Conservation (phyloP, 2,113 vertebrate species). For the Genyomyrus donnyi region DNA sequence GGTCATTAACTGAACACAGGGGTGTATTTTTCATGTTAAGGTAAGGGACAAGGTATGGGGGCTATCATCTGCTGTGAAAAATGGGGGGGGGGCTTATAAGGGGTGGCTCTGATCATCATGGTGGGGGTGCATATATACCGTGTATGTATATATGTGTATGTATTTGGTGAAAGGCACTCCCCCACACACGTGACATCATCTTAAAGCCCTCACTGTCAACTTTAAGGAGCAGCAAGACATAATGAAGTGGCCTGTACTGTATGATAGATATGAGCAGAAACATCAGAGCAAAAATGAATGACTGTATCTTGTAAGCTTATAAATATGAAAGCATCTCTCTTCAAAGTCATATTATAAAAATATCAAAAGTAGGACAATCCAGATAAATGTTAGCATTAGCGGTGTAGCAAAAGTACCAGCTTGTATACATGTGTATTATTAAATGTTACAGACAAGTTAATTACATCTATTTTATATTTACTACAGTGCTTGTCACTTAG, state of each 20-base stretch:
- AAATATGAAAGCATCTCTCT: background rate
- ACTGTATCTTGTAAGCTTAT: background rate
- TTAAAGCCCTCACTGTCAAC: background rate
- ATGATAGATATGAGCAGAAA: background rate
- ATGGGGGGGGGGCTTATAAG: background rate
- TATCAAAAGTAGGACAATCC: background rate
- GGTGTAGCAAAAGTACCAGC: background rate
- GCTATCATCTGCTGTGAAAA: background rate
- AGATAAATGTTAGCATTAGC: background rate
- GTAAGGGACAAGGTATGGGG: background rate
- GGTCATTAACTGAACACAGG: background rate
- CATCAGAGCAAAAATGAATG: background rate
- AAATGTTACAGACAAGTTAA: background rate
- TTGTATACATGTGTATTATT: background rate
- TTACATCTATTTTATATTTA: background rate
- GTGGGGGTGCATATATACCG: background rate
- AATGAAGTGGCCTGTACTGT: background rate
- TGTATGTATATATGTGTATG: background rate
- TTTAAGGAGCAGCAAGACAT: background rate
- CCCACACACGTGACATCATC: background rate
- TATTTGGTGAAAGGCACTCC: background rate
- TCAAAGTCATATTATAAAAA: background rate
- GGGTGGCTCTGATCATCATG: background rate
- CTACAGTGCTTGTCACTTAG: background rate
- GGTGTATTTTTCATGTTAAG: background rate